Conservation (phyloP, 2,888 invertebrate genomes). For the Mythimna vitellina region DNA sequence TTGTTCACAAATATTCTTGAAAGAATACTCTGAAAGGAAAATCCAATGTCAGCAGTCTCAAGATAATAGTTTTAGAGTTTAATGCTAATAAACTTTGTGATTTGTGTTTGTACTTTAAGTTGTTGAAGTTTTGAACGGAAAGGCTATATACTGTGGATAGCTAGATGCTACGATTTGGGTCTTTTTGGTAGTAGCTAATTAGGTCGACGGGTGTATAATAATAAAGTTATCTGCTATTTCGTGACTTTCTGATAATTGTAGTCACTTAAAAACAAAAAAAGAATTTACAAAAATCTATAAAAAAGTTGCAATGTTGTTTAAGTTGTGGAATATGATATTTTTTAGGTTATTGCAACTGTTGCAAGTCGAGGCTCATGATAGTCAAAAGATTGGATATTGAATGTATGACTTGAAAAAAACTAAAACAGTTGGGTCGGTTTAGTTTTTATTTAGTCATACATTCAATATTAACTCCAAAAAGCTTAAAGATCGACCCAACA, state of each 20-base stretch:
- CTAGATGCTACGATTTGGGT: neutral
- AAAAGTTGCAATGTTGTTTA: too few species aligned
- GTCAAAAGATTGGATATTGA: neutral
- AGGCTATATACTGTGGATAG: constrained; percentile 3
- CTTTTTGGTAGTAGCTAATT: neutral
- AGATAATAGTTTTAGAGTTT: constrained; percentile 52
- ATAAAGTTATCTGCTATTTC: too few species aligned
- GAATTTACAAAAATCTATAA: too few species aligned
- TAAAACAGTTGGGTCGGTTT: neutral
- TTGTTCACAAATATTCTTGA: constrained; percentile 50
- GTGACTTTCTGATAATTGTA: too few species aligned
- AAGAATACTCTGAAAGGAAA: constrained; percentile 58
- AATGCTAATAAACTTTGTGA: constrained; percentile 56
- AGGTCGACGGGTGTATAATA: neutral
- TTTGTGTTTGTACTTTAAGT: constrained; percentile 53
- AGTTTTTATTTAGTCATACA: too few species aligned
- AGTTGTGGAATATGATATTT: too few species aligned
- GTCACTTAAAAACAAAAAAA: too few species aligned
- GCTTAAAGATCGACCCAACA: neutral
- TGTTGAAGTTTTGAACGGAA: constrained; percentile 41
- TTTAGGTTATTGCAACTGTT: too few species aligned
- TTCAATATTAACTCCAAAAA: neutral
- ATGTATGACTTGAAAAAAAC: neutral
- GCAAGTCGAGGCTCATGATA: neutral
- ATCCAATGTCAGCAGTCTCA: constrained; percentile 41